Evolutionary conservation across 1,140 invertebrate species (phyloP), one percentile per base, ranked within the genome.

Genomic region (Oncopodura yosiiana): DNA sequence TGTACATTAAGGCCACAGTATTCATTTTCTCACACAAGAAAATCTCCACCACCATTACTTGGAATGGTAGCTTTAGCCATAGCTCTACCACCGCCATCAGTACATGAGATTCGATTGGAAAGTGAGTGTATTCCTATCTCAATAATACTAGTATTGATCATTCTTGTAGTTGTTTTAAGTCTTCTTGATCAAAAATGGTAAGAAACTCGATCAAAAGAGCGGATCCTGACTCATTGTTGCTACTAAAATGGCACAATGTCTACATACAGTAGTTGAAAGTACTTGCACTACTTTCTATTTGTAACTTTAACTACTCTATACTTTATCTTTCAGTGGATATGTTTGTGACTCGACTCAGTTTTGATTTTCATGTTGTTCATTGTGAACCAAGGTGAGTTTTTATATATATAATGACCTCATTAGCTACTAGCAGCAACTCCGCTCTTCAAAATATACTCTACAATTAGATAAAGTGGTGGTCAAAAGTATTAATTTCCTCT

Each of bases 31-130:
- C 84, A 92, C 71, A 82, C 81, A 52, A 78, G 88, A 63, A 90
- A 91, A 69, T 81, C 83, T 3, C 78, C 83, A 12, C 86, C 87
- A 5, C 80, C 86, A 9, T 73, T 94, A 24, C 74, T 96, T 62
- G 93, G 94, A 3, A 85, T 96, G 83, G 90, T 96, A 27, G 92
- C 86, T 0, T 67, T 96, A 53, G 93, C 93, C 39, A 94, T 96
- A 51, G 93, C 93, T 0, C 75, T 96, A 43, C 93, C 93, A 45
- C 92, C 93, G 3, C 93, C 93, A 2, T 93, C 88, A 39, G 89
- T 96, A 39, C 93, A 95, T 67, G 94, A 98, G 75, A 91, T 97
- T 49, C 79, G 92, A 49, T 77, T 98, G 50, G 93, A 96, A 72
- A 82, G n/a, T n/a, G n/a, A n/a, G 84, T 24, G 92, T 95, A 67